phyloP scores from a whole-genome alignment of 2,888 invertebrate species.

The Drosophila incognita region DNA sequence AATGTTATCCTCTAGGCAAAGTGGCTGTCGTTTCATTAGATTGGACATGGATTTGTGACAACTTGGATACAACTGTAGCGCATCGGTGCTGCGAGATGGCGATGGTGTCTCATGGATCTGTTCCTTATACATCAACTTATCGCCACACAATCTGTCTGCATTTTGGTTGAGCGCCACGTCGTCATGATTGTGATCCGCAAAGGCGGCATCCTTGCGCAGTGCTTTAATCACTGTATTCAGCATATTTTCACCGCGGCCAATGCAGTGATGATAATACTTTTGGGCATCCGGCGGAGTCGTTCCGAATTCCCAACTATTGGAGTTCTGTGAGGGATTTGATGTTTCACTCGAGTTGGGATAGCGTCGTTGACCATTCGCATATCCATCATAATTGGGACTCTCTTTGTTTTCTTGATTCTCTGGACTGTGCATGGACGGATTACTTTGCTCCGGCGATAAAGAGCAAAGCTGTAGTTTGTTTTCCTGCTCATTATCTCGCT shows the following conservation, averaged over 20 bases:
- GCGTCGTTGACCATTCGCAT: constrained; percentile 56
- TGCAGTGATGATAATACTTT: constrained; percentile 69
- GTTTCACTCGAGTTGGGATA: constrained; percentile 74
- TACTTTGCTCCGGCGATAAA: constrained; percentile 46
- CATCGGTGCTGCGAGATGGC: constrained; percentile 46
- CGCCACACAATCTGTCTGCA: constrained; percentile 46
- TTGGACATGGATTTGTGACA: constrained; percentile 45
- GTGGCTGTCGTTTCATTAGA: constrained; percentile 62
- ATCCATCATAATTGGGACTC: constrained; percentile 59
- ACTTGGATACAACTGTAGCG: constrained; percentile 7
- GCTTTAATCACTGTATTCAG: constrained; percentile 80
- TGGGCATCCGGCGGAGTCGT: constrained; percentile 51
- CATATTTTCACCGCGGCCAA: constrained; percentile 72
- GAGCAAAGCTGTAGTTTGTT: constrained; percentile 54
- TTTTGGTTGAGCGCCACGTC: constrained; percentile 58
- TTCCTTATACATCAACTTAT: constrained; percentile 68
- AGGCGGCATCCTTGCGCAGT: constrained; percentile 73
- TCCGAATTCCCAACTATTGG: constrained; percentile 72
- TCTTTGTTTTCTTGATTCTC: constrained; percentile 57
- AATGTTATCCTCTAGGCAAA: constrained; percentile 61
- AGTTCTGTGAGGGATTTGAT: constrained; percentile 72
- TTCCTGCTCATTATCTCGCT: constrained; percentile 78
- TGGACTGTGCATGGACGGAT: constrained; percentile 47
- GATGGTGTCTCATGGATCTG: constrained; percentile 39
- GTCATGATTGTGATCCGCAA: constrained; percentile 50